Evolutionary conservation across 2,888 invertebrate species (phyloP).

Genomic region (Apodemia duryi): DNA sequence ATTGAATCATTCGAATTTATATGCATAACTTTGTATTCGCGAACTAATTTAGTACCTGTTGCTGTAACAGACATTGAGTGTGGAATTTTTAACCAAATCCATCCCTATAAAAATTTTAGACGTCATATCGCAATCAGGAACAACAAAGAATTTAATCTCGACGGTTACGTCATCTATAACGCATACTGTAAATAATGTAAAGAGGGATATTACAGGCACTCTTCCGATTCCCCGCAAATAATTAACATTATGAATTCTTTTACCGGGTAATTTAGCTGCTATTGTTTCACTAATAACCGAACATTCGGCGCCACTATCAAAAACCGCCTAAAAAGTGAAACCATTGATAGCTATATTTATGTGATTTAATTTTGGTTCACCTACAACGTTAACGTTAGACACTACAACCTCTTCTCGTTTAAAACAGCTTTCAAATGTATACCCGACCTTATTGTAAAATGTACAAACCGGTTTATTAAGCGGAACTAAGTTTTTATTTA

Average conservation of each 20-base stretch:
- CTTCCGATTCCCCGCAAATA: conserved; percentile 22
- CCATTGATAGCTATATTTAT: conserved; percentile 25
- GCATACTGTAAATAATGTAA: conserved; percentile 19
- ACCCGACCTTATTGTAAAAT: conserved; percentile 33
- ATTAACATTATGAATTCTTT: conserved; percentile 24
- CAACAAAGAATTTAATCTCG: conserved; percentile 21
- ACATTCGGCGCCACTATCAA: conserved; percentile 40
- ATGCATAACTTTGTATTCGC: conserved; percentile 5
- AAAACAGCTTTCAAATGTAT: conserved; percentile 34
- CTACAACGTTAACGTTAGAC: conserved; percentile 34
- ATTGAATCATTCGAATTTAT: neutral
- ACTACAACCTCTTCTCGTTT: conserved; percentile 29
- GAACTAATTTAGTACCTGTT: conserved; percentile 2
- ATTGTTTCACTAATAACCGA: conserved; percentile 35
- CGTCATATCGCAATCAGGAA: conserved; percentile 24
- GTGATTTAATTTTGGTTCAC: conserved; percentile 21
- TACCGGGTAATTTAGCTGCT: conserved; percentile 33
- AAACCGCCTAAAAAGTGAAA: conserved; percentile 27
- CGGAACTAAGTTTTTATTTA: neutral
- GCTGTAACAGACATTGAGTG: conserved; percentile 20
- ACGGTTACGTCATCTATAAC: conserved; percentile 19
- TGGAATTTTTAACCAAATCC: conserved; percentile 20
- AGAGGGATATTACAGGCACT: conserved; percentile 21
- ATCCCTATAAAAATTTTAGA: conserved; percentile 24
- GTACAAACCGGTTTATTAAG: conserved; percentile 23